Evolutionary conservation across 2,797 vertebrate species (phyloP).

Genomic region (Liasis olivaceus): DNA sequence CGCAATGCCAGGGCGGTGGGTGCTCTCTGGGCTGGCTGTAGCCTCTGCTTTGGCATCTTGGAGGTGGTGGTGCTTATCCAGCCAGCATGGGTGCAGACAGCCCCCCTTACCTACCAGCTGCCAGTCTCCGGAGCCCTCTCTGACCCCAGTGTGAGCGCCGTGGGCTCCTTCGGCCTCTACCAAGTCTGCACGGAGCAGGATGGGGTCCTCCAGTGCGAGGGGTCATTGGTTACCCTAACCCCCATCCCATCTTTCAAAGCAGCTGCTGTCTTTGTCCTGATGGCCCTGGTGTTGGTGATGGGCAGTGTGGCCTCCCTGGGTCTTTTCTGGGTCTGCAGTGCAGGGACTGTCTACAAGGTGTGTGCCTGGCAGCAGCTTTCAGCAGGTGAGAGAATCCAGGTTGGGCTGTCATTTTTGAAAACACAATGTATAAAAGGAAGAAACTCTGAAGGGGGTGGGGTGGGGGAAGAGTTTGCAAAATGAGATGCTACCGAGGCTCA

Average conservation of each 20-base stretch:
- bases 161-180: slow-evolving; percentile 81
- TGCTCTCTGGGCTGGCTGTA: slow-evolving; percentile 82
- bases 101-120: slow-evolving; percentile 55
- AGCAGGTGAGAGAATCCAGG: slow-evolving; percentile 68
- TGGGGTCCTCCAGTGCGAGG: slow-evolving; percentile 76
- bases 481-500: not conserved
- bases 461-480: not conserved
- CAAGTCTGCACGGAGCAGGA: slow-evolving; percentile 82
- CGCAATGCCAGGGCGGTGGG: slow-evolving; percentile 82
- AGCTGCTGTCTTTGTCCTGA: slow-evolving; percentile 80
- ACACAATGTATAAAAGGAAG: not conserved
- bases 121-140: slow-evolving; percentile 4
- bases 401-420: not conserved
- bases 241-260: slow-evolving; percentile 84
- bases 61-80: slow-evolving; percentile 84
- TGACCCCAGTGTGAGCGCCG: slow-evolving; percentile 45
- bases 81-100: slow-evolving; percentile 80
- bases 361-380: slow-evolving; percentile 85
- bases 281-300: slow-evolving; percentile 82
- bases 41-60: slow-evolving; percentile 82
- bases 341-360: slow-evolving; percentile 84
- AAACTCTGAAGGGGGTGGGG: not conserved
- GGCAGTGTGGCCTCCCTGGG: slow-evolving; percentile 79
- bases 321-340: slow-evolving; percentile 83
- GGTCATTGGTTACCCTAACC: slow-evolving; percentile 76